Conservation (phyloP, 2,888 invertebrate species). For the Rhagium mordax region DNA sequence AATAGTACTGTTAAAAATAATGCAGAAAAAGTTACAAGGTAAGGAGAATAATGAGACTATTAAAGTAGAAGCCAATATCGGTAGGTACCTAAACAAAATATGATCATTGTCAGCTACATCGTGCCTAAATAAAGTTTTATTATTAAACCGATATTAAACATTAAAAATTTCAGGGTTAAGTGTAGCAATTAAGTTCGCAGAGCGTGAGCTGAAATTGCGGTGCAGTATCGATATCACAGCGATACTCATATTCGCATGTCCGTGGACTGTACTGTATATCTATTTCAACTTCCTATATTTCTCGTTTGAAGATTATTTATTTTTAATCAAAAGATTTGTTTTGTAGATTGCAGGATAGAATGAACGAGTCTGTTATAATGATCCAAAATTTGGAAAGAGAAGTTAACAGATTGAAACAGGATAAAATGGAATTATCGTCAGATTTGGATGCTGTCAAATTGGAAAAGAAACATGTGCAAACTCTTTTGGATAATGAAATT, state of each 20-base stretch:
- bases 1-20: constrained; percentile 79
- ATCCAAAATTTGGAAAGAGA: constrained; percentile 71
- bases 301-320: no score
- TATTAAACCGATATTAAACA: no score
- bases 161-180: no score
- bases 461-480: constrained; percentile 75
- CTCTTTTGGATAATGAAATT: constrained; percentile 71
- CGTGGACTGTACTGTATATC: no score
- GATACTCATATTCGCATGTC: no score
- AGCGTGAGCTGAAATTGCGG: no score
- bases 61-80: constrained; percentile 17
- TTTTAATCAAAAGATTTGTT: neutral
- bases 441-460: constrained; percentile 71
- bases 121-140: no score
- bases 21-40: constrained; percentile 70
- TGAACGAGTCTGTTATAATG: constrained; percentile 70
- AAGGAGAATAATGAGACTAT: constrained; percentile 33
- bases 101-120: no score
- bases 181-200: no score
- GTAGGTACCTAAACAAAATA: no score
- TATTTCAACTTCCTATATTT: no score
- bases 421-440: constrained; percentile 69
- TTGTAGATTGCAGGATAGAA: constrained; percentile 68
- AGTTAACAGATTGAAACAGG: constrained; percentile 68
- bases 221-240: no score